phyloP scores from a whole-genome alignment of 2,888 invertebrate genomes.

The Oeneis ivallda region DNA sequence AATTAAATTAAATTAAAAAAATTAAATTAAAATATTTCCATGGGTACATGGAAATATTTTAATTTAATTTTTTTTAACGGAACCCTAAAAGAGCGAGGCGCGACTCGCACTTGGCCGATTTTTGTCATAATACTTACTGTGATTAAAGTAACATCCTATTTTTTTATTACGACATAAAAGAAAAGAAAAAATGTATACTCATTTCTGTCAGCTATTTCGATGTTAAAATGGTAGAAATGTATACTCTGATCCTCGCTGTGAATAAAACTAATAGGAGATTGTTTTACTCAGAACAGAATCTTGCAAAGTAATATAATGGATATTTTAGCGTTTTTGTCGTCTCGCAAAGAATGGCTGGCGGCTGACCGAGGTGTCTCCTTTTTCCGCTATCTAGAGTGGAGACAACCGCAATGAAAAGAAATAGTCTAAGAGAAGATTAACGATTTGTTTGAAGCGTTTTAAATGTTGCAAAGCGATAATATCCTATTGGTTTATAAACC shows the following conservation, averaged over 20 bases:
- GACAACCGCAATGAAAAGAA: conserved; percentile 4
- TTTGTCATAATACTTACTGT: too few species aligned
- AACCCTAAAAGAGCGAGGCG: too few species aligned
- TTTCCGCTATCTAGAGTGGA: neutral
- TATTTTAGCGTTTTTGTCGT: conserved; percentile 1
- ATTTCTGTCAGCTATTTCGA: neutral
- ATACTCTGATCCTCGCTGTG: neutral
- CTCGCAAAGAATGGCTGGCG: conserved; percentile 1
- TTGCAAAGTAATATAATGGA: conserved; percentile 3
- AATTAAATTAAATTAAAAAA: too few species aligned
- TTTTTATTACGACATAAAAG: too few species aligned
- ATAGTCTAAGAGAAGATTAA: neutral
- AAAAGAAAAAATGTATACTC: too few species aligned
- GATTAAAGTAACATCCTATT: too few species aligned
- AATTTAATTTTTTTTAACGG: too few species aligned
- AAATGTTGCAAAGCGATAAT: neutral
- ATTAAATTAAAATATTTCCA: too few species aligned
- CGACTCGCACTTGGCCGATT: too few species aligned
- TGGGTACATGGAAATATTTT: too few species aligned
- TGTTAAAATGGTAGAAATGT: neutral
- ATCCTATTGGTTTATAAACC: too few species aligned
- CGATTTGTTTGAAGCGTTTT: neutral
- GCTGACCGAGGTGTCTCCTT: conserved; percentile 13
- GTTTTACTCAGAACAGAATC: conserved; percentile 1
- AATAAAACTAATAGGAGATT: conserved; percentile 2